Percentiles rank a stretch among this genome's conserved stretches.
Evolutionary conservation across 2,113 vertebrate species (phyloP).

Genomic region (Microcebus ravelobensis): DNA sequence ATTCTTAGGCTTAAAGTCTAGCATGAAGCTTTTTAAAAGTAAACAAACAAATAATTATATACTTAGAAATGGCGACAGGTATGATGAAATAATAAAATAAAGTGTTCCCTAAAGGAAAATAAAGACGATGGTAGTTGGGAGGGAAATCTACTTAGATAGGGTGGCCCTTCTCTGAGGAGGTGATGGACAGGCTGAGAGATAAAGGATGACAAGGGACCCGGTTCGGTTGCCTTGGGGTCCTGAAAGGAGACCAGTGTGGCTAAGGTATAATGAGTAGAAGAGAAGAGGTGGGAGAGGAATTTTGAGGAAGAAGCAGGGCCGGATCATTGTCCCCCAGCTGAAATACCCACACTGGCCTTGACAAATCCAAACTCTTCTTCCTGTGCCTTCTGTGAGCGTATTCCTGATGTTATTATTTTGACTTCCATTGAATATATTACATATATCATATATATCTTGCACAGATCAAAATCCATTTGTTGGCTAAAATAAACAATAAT

Average conservation of each 20-base stretch:
- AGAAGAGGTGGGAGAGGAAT: neutral
- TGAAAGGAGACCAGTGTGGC: neutral
- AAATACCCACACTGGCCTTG: neutral
- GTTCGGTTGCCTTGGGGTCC: neutral
- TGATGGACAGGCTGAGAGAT: neutral
- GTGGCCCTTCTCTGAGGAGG: neutral
- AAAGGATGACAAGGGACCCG: neutral
- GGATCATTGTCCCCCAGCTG: accelerated
- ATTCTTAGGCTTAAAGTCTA: neutral
- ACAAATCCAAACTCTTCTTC: neutral
- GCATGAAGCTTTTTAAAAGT: neutral
- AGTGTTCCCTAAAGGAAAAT: neutral
- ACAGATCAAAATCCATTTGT: neutral
- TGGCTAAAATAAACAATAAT: neutral
- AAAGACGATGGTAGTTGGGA: neutral
- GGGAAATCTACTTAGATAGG: neutral
- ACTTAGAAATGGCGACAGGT: neutral
- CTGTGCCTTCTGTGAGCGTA: neutral
- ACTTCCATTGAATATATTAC: too few relatives aligned
- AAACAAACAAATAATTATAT: neutral
- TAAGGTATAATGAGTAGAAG: neutral
- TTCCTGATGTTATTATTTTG: neutral
- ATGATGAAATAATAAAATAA: neutral
- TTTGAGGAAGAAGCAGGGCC: neutral
- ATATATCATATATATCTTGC: too few relatives aligned